phyloP scores from a whole-genome alignment of 2,888 invertebrate species.

The Endomychus coccineus region DNA sequence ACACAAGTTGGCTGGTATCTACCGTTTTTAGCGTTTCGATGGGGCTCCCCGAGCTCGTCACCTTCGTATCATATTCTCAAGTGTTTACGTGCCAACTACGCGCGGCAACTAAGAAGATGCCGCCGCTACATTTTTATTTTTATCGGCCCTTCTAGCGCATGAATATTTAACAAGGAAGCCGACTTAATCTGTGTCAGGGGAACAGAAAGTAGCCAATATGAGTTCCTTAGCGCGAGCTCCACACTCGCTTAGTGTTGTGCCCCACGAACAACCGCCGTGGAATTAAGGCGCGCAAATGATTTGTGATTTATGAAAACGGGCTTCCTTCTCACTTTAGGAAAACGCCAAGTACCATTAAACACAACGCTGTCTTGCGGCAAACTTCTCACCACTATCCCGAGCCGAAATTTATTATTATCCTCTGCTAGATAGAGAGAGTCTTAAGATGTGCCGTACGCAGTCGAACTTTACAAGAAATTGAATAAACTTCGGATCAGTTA shows the following conservation, averaged over 20 bases:
- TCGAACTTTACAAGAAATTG: too few relatives aligned
- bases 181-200: conserved; percentile 54
- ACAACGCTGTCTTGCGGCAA: conserved; percentile 15
- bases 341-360: conserved; percentile 19
- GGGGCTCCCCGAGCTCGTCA: conserved; percentile 27
- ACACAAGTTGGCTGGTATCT: not conserved
- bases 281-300: conserved; percentile 41
- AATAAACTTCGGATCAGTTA: too few relatives aligned
- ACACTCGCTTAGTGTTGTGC: conserved; percentile 15
- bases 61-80: conserved; percentile 41
- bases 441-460: too few relatives aligned
- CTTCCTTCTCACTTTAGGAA: conserved; percentile 21
- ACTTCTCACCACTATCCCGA: too few relatives aligned
- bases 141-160: conserved; percentile 51
- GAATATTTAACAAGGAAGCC: conserved; percentile 52
- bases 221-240: conserved; percentile 36
- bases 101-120: conserved; percentile 35
- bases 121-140: conserved; percentile 49
- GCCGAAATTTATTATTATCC: too few relatives aligned
- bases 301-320: conserved; percentile 39
- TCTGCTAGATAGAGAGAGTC: too few relatives aligned
- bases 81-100: conserved; percentile 42
- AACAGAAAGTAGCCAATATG: conserved; percentile 44
- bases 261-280: conserved; percentile 24
- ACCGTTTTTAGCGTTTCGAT: not conserved